Evolutionary conservation across 2,888 invertebrate genomes (phyloP).

Genomic region (Carpatolechia fugitivella): DNA sequence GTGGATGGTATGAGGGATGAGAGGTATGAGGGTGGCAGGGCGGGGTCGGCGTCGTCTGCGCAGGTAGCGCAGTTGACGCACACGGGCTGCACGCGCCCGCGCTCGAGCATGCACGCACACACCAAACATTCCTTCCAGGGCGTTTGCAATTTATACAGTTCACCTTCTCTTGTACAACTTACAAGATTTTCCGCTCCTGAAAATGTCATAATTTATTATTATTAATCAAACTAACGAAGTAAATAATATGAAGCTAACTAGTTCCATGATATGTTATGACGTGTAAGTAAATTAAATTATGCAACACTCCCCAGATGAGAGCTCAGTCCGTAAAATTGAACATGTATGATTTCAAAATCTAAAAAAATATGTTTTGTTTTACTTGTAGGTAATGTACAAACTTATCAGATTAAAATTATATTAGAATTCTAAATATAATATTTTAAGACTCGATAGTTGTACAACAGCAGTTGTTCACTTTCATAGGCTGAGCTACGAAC

Average conservation of each 20-base stretch:
- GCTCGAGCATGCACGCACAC: conserved; percentile 49
- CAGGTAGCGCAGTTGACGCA: conserved; percentile 53
- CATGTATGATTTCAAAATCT: not conserved
- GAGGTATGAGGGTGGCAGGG: not conserved
- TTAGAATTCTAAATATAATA: too few species aligned
- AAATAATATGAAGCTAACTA: too few species aligned
- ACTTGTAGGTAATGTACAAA: too few species aligned
- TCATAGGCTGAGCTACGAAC: too few species aligned
- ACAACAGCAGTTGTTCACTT: too few species aligned
- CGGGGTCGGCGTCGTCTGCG: conserved; percentile 13
- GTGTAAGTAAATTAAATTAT: too few species aligned
- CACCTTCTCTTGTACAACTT: conserved; percentile 42
- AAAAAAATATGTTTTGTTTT: too few species aligned
- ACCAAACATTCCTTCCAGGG: conserved; percentile 42
- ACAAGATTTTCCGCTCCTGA: conserved; percentile 40
- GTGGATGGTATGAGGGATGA: not conserved
- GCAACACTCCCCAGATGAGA: too few species aligned
- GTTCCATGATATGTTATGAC: too few species aligned
- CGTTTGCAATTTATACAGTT: conserved; percentile 48
- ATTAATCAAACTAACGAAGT: not conserved
- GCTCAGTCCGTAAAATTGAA: not conserved
- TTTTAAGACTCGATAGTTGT: too few species aligned
- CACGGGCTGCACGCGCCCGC: conserved; percentile 38
- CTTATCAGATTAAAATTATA: too few species aligned
- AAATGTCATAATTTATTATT: not conserved